Conservation (phyloP, 2,888 invertebrate species). For the Orthosia gracilis region DNA sequence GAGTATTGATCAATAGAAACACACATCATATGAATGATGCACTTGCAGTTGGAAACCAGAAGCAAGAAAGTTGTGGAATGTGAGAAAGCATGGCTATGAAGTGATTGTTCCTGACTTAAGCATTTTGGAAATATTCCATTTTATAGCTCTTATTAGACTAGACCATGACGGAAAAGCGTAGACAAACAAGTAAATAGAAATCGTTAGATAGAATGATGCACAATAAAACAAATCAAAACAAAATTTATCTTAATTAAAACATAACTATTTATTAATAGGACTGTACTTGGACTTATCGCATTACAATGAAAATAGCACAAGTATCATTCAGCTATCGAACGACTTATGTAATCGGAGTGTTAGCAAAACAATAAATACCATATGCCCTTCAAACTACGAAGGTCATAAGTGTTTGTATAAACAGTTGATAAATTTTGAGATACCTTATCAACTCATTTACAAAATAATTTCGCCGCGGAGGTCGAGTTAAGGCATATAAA, state of each 20-base stretch:
- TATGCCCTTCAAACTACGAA: conserved; percentile 73
- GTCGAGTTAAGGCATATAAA: conserved; percentile 29
- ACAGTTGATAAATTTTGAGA: conserved; percentile 65
- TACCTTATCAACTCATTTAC: conserved; percentile 57
- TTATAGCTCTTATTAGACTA: not conserved
- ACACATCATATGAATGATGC: conserved; percentile 21
- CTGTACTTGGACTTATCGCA: conserved; percentile 32
- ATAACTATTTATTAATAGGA: no score
- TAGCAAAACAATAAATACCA: conserved; percentile 53
- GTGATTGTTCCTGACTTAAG: not conserved
- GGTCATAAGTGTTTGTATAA: conserved; percentile 72
- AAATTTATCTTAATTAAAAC: no score
- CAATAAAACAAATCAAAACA: conserved; percentile 30
- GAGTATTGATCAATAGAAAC: conserved; percentile 42
- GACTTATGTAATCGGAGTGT: conserved; percentile 44
- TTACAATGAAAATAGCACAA: conserved; percentile 30
- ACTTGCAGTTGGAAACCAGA: not conserved
- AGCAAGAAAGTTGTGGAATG: conserved; percentile 1
- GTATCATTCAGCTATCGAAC: conserved; percentile 33
- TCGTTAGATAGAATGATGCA: not conserved
- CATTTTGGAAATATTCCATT: not conserved
- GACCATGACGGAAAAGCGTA: not conserved
- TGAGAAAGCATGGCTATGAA: not conserved
- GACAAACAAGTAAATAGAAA: conserved; percentile 22
- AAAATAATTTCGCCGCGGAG: conserved; percentile 41